phyloP scores from a whole-genome alignment of 2,113 vertebrate species.

The Petrocephalus microphthalmus region DNA sequence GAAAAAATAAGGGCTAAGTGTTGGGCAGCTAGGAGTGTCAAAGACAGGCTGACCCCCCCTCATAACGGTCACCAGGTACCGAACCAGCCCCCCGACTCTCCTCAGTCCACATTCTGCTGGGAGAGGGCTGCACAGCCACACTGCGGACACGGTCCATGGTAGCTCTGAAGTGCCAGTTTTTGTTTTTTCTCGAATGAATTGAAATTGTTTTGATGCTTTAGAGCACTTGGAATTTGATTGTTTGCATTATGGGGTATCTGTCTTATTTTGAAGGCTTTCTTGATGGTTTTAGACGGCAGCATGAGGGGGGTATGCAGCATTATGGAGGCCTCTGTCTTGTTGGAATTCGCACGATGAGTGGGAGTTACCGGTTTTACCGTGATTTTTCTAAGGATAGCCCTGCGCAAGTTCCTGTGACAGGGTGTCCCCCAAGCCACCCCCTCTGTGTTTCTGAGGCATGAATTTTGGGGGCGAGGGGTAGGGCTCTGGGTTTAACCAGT shows the following conservation, averaged over 20 bases:
- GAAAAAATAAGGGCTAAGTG: slow-evolving; percentile 70
- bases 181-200: not conserved
- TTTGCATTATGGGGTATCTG: not conserved
- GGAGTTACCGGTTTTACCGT: not conserved
- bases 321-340: not conserved
- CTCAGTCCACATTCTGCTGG: not conserved
- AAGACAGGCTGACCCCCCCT: slow-evolving; percentile 41
- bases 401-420: not conserved
- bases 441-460: not conserved
- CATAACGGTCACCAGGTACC: slow-evolving; percentile 54
- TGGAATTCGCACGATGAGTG: not conserved
- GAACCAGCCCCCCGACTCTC: slow-evolving; percentile 39
- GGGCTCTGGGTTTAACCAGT: not conserved
- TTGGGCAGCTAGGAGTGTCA: slow-evolving; percentile 65
- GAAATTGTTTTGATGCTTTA: not conserved
- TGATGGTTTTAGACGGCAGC: not conserved
- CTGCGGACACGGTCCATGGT: not conserved
- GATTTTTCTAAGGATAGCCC: not conserved
- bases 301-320: not conserved
- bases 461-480: not conserved
- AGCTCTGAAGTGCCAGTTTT: not conserved
- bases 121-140: slow-evolving; percentile 3
- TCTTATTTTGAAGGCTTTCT: not conserved
- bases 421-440: not conserved
- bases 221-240: not conserved